Percentiles rank a stretch among this genome's conserved stretches.
These are phyloP conservation scores for Peucedramus taeniatus DNA, from an alignment of 2,113 vertebrate genomes.

Conservation along the genomic window DNA sequence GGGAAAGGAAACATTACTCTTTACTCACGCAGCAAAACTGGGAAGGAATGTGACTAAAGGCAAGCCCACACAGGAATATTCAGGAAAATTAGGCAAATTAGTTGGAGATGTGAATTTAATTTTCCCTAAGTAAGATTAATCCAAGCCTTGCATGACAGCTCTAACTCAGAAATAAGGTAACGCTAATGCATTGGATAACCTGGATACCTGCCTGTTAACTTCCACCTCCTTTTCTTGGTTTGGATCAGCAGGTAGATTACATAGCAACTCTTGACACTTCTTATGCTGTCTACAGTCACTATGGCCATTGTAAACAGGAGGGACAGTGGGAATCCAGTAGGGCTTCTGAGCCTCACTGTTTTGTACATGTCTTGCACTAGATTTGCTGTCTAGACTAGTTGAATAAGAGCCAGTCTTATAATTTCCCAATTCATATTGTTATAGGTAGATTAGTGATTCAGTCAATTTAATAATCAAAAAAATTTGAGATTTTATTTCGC, in stretches of 20 bases:
- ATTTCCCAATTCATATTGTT: not conserved
- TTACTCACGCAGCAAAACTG: not conserved
- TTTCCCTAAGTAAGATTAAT: conserved; percentile 1
- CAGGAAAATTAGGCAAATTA: conserved; percentile 16
- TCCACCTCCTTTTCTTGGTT: not conserved
- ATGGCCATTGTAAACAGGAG: not conserved
- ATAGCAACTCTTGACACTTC: not conserved
- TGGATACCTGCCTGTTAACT: not conserved
- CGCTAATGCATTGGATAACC: not conserved
- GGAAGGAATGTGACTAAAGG: conserved; percentile 6
- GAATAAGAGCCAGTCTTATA: not conserved
- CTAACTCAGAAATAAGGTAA: not conserved
- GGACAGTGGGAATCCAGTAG: not conserved
- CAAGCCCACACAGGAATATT: conserved; percentile 34
- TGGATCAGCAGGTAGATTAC: not conserved
- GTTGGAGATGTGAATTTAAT: conserved; percentile 1
- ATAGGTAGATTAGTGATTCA: too few species aligned
- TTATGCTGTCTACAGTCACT: not conserved
- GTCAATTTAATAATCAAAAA: too few species aligned
- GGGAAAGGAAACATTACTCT: not conserved
- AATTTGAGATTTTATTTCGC: too few species aligned
- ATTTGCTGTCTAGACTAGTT: not conserved
- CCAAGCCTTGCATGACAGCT: not conserved
- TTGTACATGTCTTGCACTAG: not conserved
- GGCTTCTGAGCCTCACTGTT: not conserved